Percentiles rank a stretch among this genome's conserved stretches.
Evolutionary conservation across 2,888 invertebrate genomes (phyloP).

Genomic region (Clunio marinus): DNA sequence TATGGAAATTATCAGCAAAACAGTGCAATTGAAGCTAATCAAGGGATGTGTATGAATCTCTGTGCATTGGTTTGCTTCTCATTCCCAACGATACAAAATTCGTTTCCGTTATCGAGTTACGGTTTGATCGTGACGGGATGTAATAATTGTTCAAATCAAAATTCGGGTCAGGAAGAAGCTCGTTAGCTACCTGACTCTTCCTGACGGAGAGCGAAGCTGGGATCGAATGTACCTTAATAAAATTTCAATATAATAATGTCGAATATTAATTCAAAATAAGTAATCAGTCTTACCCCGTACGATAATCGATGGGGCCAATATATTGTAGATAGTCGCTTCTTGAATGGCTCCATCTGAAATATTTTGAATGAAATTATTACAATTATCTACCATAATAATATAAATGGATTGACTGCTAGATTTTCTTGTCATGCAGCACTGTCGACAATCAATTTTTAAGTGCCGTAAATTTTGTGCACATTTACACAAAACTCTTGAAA

Average conservation of each 20-base stretch:
- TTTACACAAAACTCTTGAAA: too few relatives aligned
- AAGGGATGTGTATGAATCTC: conserved; percentile 22
- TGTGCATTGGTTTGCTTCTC: conserved; percentile 41
- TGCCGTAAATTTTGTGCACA: too few relatives aligned
- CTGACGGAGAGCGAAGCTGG: conserved; percentile 86
- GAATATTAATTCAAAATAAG: background rate
- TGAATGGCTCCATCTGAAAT: conserved; percentile 73
- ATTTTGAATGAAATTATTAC: background rate
- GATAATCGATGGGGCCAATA: conserved; percentile 51
- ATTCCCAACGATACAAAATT: conserved; percentile 51
- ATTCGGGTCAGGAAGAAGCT: background rate
- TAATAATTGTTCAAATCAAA: conserved; percentile 13
- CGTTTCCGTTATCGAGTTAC: conserved; percentile 48
- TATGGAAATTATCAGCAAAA: too few relatives aligned
- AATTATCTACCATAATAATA: background rate
- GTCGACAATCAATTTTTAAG: too few relatives aligned
- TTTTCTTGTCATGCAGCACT: too few relatives aligned
- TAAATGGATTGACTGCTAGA: background rate
- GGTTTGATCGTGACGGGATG: background rate
- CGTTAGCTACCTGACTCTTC: conserved; percentile 70
- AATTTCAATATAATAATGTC: background rate
- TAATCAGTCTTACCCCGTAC: conserved; percentile 46
- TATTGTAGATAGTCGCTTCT: conserved; percentile 50
- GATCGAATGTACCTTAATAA: conserved; percentile 59
- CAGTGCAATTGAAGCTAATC: too few relatives aligned